These are phyloP conservation scores for Odontothrips loti DNA, from an alignment of 2,888 invertebrate genomes.

Conservation along the genomic window DNA sequence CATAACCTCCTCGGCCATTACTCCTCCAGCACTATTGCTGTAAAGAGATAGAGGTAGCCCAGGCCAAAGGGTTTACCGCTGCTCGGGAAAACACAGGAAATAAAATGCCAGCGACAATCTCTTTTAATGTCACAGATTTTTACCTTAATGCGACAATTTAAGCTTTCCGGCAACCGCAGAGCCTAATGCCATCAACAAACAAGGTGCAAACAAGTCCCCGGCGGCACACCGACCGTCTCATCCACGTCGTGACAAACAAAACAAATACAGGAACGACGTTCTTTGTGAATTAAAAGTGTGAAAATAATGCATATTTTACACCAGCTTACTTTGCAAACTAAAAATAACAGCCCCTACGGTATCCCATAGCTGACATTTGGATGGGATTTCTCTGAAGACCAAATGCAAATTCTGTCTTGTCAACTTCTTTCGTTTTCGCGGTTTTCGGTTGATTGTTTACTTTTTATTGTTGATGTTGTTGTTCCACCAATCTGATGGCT, in stretches of 20 bases:
- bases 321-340: neutral
- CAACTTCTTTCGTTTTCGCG: constrained; percentile 18
- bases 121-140: neutral
- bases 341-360: neutral
- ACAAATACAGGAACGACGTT: neutral
- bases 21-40: no score
- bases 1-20: neutral
- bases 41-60: neutral
- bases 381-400: no score
- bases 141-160: neutral
- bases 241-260: constrained; percentile 3
- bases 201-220: neutral
- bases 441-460: constrained; percentile 4
- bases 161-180: no score
- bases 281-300: neutral
- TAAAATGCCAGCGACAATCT: neutral
- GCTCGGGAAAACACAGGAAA: neutral
- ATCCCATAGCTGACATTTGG: neutral
- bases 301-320: neutral
- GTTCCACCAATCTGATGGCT: neutral
- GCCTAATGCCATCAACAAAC: neutral
- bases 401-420: constrained; percentile 5
- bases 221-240: neutral
- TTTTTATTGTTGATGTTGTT: neutral
- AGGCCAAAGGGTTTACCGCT: neutral